Base-by-base conservation (phyloP, 2,797 vertebrate genomes). In the Chromis chromis region DNA sequence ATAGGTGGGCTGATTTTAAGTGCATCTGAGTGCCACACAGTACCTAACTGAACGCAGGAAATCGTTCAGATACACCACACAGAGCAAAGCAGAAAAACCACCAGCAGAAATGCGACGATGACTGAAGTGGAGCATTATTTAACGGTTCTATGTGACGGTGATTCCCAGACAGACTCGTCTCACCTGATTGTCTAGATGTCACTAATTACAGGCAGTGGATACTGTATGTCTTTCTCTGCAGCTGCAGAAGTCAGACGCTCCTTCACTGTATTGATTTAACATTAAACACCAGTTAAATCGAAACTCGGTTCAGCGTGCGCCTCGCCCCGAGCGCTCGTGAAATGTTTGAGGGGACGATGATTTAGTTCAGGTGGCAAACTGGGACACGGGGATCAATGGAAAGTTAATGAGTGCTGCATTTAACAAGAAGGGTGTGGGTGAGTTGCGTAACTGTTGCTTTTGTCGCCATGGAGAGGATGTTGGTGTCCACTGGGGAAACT, bases 251-350 rank as follows among this genome's bases (percentile, higher is more conserved):
- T 70, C 72, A n/a, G 25, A 63, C 58, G 79, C 85, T 82, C 83
- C 79, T 82, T 60, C 21, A 12, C 12, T 0, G 19, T 55, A 93
- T 91, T 76, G 89, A 94, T 92, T 91, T 76, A 74, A 81, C 88
- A 91, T 92, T 89, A 88, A 83, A 83, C 62, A 22, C 55, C 66
- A 71, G 83, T 80, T 55, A 61, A 85, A 87, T 90, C 71, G 62
- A 91, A 85, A 46, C 61, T n/a, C 2, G 1, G 67, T 68, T 75
- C 69, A 40, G 66, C 61, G 63, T 56, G 80, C 2, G n/a, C 62
- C 65, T 54, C 36, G 58, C 76, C 82, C 54, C 1, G 12, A 64
- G 75, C 44, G 10, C 80, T 74, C 68, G 21, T 58, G 67, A 31
- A 6, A n/a, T 25, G 56, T 85, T 65, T 61, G 48, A 81, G 58